A percentile compares a stretch with the other conserved stretches of the same genome.
These are phyloP conservation scores for Sibirionetta formosa DNA, from an alignment of 2,797 vertebrate genomes.

Conservation along the genomic window DNA sequence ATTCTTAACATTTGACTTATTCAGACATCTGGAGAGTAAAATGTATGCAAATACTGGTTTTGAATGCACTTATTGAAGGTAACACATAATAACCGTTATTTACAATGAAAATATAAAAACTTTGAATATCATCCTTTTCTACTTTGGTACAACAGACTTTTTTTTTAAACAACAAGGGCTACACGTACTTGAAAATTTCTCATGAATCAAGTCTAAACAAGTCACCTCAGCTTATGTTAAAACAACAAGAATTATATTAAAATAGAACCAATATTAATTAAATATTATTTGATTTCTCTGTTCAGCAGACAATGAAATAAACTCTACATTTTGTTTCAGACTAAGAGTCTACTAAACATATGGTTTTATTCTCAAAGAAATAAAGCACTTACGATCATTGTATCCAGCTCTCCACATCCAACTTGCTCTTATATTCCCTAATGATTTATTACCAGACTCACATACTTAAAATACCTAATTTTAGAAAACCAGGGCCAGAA, in stretches of 20 bases:
- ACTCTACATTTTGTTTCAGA: background rate
- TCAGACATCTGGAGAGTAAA: background rate
- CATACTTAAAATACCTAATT: conserved; percentile 7
- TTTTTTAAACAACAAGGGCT: background rate
- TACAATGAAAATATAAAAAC: background rate
- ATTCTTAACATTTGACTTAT: background rate
- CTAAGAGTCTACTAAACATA: background rate
- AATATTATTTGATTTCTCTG: background rate
- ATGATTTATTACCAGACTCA: background rate
- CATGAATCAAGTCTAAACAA: background rate
- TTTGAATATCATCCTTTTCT: background rate
- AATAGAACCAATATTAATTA: background rate
- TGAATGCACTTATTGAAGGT: background rate
- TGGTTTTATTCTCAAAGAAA: background rate
- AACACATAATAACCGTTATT: background rate
- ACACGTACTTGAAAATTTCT: background rate
- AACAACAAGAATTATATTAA: background rate
- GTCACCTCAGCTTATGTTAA: background rate
- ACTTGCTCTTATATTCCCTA: background rate
- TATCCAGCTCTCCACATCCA: background rate
- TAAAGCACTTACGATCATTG: background rate
- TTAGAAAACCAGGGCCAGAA: background rate
- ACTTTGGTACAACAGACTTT: background rate
- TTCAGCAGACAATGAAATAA: background rate
- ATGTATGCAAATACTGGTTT: background rate